Evolutionary conservation across 2,888 invertebrate genomes (phyloP).

Genomic region (Drosophila pegasa): DNA sequence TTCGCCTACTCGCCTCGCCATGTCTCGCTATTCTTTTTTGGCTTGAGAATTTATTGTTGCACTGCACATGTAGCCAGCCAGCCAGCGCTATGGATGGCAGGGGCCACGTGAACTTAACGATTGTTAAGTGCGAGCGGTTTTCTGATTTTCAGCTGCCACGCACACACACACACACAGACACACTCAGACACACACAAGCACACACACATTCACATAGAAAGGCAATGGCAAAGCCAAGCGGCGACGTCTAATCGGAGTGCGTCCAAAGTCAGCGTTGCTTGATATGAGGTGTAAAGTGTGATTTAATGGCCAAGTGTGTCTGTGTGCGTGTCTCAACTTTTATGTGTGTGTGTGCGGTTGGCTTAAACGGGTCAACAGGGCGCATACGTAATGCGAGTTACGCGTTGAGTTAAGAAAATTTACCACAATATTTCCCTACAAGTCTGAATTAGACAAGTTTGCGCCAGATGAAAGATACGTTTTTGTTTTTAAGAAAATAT

Average conservation of each 20-base stretch:
- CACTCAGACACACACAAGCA: not conserved
- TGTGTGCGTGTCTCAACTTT: not conserved
- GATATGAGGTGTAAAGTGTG: conserved; percentile 68
- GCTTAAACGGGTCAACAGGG: conserved; percentile 48
- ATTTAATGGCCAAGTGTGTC: conserved; percentile 44
- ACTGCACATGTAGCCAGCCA: conserved; percentile 38
- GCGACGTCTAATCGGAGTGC: conserved; percentile 24
- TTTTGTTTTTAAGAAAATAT: not conserved
- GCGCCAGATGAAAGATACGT: not conserved
- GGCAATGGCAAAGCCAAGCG: conserved; percentile 1
- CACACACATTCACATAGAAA: not conserved
- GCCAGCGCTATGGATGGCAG: conserved; percentile 48
- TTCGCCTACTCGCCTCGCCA: not conserved
- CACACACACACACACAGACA: not conserved
- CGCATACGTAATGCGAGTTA: conserved; percentile 51
- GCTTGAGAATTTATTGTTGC: conserved; percentile 63
- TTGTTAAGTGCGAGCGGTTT: conserved; percentile 68
- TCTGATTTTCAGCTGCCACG: conserved; percentile 55
- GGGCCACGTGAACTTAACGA: conserved; percentile 60
- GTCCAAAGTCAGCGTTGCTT: conserved; percentile 35
- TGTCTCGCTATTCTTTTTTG: conserved; percentile 11
- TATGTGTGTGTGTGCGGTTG: conserved; percentile 14
- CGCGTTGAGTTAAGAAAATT: conserved; percentile 18
- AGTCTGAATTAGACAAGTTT: conserved; percentile 3
- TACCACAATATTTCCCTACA: conserved; percentile 3